Evolutionary conservation across 2,797 vertebrate species (phyloP).

Genomic region (Schizopygopsis pylzovi): DNA sequence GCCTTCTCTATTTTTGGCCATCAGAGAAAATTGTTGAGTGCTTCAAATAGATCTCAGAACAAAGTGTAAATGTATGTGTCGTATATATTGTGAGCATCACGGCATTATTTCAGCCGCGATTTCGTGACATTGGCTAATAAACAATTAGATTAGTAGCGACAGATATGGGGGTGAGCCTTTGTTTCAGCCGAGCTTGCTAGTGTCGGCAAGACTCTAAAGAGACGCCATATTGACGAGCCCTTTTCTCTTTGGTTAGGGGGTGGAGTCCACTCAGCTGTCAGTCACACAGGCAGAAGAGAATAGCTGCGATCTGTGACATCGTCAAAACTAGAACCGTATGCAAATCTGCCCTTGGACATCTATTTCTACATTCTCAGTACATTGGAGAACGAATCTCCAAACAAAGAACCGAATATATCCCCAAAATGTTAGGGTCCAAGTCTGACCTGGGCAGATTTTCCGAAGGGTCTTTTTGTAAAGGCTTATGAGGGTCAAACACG

Average conservation of each 20-base stretch:
- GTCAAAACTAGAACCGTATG: not conserved
- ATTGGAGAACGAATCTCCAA: not conserved
- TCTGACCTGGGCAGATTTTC: constrained; percentile 3
- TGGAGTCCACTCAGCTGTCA: constrained; percentile 38
- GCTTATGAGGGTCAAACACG: not conserved
- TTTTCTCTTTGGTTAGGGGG: constrained; percentile 19
- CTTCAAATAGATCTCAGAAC: constrained; percentile 39
- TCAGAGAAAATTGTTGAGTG: constrained; percentile 41
- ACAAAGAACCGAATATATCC: not conserved
- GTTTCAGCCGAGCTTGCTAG: constrained; percentile 18
- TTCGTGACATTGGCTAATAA: constrained; percentile 19
- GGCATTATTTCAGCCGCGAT: not conserved
- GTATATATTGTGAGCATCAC: not conserved
- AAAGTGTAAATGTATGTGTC: constrained; percentile 32
- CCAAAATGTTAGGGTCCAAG: not conserved
- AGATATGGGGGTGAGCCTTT: not conserved
- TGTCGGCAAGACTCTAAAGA: not conserved
- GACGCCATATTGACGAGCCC: constrained; percentile 25
- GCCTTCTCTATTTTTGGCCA: constrained; percentile 41
- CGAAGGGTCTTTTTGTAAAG: not conserved
- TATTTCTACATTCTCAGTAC: not conserved
- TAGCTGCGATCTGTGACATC: constrained; percentile 27
- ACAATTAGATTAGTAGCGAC: not conserved
- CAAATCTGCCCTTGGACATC: constrained; percentile 8
- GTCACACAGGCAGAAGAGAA: constrained; percentile 29